These are phyloP conservation scores for Crossaster papposus DNA, from an alignment of 53 echinoderm and acorn worm species.

Conservation along the genomic window DNA sequence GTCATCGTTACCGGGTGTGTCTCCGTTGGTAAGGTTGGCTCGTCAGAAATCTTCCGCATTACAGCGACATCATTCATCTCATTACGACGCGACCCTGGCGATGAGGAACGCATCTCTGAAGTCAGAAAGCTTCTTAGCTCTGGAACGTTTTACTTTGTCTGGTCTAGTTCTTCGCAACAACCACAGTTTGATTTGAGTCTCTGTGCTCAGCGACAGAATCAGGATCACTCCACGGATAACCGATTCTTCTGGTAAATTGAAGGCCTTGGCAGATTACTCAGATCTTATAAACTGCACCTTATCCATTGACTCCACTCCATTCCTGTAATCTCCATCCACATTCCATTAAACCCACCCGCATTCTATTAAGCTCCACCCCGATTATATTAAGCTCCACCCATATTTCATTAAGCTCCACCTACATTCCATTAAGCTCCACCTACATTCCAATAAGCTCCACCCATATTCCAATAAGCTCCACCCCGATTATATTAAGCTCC, in stretches of 20 bases:
- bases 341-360: too few species aligned
- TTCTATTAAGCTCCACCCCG: too few species aligned
- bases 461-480: too few species aligned
- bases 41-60: conserved; percentile 86
- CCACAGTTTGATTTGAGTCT: conserved; percentile 84
- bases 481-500: too few species aligned
- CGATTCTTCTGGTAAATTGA: conserved; percentile 91
- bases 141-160: conserved; percentile 94
- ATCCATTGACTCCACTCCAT: too few species aligned
- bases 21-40: conserved; percentile 88
- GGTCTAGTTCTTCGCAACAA: conserved; percentile 62
- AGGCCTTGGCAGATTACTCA: too few species aligned
- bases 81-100: conserved; percentile 72
- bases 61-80: conserved; percentile 91
- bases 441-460: too few species aligned
- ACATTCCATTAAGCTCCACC: too few species aligned
- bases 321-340: too few species aligned
- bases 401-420: too few species aligned
- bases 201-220: conserved; percentile 90
- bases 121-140: conserved; percentile 95
- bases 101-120: conserved; percentile 87
- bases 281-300: too few species aligned
- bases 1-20: conserved; percentile 89
- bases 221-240: conserved; percentile 90
- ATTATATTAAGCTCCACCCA: too few species aligned